Evolutionary conservation across 2,888 invertebrate genomes (phyloP), one percentile per base, ranked within the genome.

Genomic region (Zygothrica quintamaculata): DNA sequence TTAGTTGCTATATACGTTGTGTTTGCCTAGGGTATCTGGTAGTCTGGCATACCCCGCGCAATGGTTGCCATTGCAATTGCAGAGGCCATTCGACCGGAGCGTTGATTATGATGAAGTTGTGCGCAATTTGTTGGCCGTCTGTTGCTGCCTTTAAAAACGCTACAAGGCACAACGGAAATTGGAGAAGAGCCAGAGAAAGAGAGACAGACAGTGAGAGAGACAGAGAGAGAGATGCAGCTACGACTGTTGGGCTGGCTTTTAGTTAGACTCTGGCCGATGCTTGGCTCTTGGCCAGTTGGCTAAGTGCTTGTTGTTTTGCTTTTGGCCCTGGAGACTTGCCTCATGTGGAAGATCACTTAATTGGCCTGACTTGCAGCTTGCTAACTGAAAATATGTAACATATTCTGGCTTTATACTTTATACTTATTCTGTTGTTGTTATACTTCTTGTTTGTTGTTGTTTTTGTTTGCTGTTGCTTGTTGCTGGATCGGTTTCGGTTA

Each of bases 101-200:
- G 74, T 73, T 88, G 80, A 82, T 84, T 76, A 79, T 82, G 86
- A 78, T 85, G 87, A 86, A 88, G 88, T 87, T 87, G 88, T 87
- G 87, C 74, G 76, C 84, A 87, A 88, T 88, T 88, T 88, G 88
- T 85, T 87, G 81, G 84, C 74, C 75, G 79, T 78, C 79, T 81
- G 78, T 87, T 74, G 79, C 68, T 52, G 69, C 12, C 68, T 56
- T 33, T 56, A 34, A 74, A 74, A 74, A 59, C 65, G 75, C 85
- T 76, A 61, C 65, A 58, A 82, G 80, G 86, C 80, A 84, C 80
- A 80, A 79, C 80, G 87, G 81, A 81, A 86, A 81, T 84, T 87
- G 87, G 85, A 87, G 87, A 78, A 59, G 57, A 55, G 57, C 51
- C 65, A n/a, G n/a, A n/a, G n/a, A n/a, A n/a, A n/a, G n/a, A n/a